phyloP scores from a whole-genome alignment of 2,797 vertebrate species.

The Choloepus didactylus region DNA sequence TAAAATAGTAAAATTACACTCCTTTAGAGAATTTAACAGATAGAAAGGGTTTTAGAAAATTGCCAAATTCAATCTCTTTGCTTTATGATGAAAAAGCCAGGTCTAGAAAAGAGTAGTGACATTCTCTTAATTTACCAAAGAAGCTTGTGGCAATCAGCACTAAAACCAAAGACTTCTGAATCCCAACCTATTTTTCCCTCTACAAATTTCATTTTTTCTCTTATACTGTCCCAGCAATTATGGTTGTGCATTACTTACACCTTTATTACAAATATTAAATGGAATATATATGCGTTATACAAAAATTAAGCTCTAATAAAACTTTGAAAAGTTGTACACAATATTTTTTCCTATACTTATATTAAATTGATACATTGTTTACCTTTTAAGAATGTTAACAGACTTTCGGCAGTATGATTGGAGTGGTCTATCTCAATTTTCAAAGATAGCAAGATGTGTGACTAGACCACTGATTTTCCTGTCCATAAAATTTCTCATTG shows the following conservation, averaged over 20 bases:
- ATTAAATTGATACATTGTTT: neutral
- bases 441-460: neutral
- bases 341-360: neutral
- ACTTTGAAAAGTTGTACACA: neutral
- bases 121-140: slow-evolving; percentile 32
- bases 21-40: slow-evolving; percentile 57
- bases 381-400: neutral
- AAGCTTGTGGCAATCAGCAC: neutral
- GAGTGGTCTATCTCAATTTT: neutral
- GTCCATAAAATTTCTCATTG: neutral
- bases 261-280: slow-evolving; percentile 2
- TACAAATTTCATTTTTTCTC: neutral
- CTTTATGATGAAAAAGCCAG: slow-evolving; percentile 10
- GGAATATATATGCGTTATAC: neutral
- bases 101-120: slow-evolving; percentile 25
- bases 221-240: slow-evolving; percentile 7
- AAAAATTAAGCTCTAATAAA: neutral
- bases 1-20: slow-evolving; percentile 64
- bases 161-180: slow-evolving; percentile 5
- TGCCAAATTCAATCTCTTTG: slow-evolving; percentile 16
- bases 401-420: neutral
- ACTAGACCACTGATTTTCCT: neutral
- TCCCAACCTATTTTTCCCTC: neutral
- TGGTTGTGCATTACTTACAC: neutral
- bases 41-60: slow-evolving; percentile 40